phyloP scores from a whole-genome alignment of 2,888 invertebrate species.

The Gibbula magus region DNA sequence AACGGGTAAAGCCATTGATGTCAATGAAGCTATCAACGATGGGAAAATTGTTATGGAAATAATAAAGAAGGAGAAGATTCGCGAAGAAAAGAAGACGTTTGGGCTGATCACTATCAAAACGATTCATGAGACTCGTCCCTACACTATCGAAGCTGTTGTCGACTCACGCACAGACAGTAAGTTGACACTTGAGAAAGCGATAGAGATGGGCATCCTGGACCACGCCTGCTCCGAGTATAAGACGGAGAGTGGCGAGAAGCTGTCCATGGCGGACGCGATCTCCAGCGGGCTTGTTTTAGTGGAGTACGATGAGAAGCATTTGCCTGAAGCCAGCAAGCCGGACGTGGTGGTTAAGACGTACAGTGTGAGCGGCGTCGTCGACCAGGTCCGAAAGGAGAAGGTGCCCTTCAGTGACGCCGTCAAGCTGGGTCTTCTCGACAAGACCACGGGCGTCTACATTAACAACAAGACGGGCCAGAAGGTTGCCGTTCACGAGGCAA shows the following conservation, averaged over 20 bases:
- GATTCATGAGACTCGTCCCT: slow-evolving; percentile 63
- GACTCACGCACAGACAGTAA: slow-evolving; percentile 57
- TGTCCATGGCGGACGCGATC: slow-evolving; percentile 67
- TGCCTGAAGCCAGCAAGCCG: slow-evolving; percentile 41
- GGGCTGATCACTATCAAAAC: slow-evolving; percentile 73
- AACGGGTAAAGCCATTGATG: slow-evolving; percentile 57
- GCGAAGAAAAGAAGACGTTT: slow-evolving; percentile 70
- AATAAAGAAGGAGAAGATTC: slow-evolving; percentile 60
- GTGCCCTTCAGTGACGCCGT: slow-evolving; percentile 62
- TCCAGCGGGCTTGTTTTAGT: slow-evolving; percentile 62
- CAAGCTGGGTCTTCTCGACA: slow-evolving; percentile 59
- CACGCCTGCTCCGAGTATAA: slow-evolving; percentile 50
- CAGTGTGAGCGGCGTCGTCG: slow-evolving; percentile 71
- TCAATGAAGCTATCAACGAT: slow-evolving; percentile 70
- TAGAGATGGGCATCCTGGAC: slow-evolving; percentile 57
- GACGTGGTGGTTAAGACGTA: slow-evolving; percentile 69
- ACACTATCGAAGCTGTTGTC: slow-evolving; percentile 57
- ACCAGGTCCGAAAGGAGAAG: slow-evolving; percentile 58
- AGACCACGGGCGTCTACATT: slow-evolving; percentile 66
- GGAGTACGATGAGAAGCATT: slow-evolving; percentile 54
- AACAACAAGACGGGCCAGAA: slow-evolving; percentile 66
- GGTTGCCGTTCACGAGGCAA: slow-evolving; percentile 70
- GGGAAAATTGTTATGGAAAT: slow-evolving; percentile 67
- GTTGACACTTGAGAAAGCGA: slow-evolving; percentile 55
- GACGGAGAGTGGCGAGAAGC: slow-evolving; percentile 56